These are phyloP conservation scores for Palythoa heliodiscus DNA, from an alignment of 92 coral and sea anemone species.

Conservation along the genomic window DNA sequence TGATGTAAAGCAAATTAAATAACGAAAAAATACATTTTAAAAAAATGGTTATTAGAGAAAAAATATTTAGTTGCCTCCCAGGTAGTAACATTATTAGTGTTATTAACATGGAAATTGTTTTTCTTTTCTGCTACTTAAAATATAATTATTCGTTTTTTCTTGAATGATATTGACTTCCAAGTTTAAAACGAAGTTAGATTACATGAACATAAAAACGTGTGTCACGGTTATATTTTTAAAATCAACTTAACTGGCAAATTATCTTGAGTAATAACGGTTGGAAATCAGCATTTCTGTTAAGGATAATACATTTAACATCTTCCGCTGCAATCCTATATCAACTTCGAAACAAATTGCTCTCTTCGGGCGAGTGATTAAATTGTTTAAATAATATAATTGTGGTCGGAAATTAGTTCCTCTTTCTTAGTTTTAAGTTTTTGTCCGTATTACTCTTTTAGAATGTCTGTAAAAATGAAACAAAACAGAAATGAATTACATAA, in stretches of 20 bases:
- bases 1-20: background rate
- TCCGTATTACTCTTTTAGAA: constrained; percentile 6
- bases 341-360: constrained; percentile 62
- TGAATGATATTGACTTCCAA: background rate
- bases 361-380: constrained; percentile 65
- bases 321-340: constrained; percentile 58
- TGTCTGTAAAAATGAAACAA: constrained; percentile 6
- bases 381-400: constrained; percentile 75
- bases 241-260: constrained; percentile 55
- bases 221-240: background rate
- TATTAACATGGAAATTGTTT: constrained; percentile 3
- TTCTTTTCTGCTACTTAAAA: constrained; percentile 9
- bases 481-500: background rate
- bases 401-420: constrained; percentile 67
- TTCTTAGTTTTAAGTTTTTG: constrained; percentile 44
- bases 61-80: constrained; percentile 16
- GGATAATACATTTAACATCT: constrained; percentile 45
- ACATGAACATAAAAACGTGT: background rate
- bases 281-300: constrained; percentile 31
- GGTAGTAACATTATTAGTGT: constrained; percentile 7
- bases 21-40: background rate
- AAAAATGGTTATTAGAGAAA: background rate
- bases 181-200: constrained; percentile 3
- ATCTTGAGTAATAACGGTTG: constrained; percentile 8
- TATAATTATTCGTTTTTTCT: background rate